Base-by-base conservation (phyloP, 2,797 vertebrate species). In the Etheostoma perlongum region DNA sequence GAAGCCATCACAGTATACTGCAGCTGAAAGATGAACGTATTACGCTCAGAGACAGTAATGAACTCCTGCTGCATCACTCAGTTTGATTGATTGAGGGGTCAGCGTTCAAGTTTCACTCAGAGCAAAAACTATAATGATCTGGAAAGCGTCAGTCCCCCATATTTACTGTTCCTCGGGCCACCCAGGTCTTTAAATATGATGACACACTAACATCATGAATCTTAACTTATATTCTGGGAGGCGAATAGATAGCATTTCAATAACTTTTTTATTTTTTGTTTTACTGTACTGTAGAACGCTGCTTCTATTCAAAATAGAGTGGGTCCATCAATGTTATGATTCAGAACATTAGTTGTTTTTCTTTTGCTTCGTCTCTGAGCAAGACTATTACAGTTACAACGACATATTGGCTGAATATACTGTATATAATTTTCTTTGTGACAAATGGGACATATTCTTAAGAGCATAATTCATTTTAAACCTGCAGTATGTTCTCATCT, bases 71-170 rank as follows among this genome's bases (percentile, higher is more conserved):
- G 49, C 14, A 87, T 85, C 19, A 5, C 52, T 85, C 82, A n/a
- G 49, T 72, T 18, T 87, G 85, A 88, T 54, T n/a, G 79, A 91
- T 69, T 53, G 73, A n/a, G n/a, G 55, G 81, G 66, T 83, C 84
- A 76, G 64, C 27, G 6, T 64, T 85, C 27, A 6, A 6, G 78
- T 85, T 77, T 81, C 61, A 52, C 47, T 10, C 46, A 74, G 64
- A 79, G 68, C 60, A 69, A 75, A 81, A 88, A 81, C 62, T 79
- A 81, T 74, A 88, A 84, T 79, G 74, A 88, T 77, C 53, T 79
- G 48, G 61, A 81, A 70, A 72, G 64, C 9, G 48, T 76, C 79
- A 48, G 65, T 36, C 10, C 21, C 3, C 19, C 55, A 58, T 74
- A 85, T 84, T 84, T 83, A 82, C 74, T 15, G 62, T 54, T 65